Evolutionary conservation across 2,797 vertebrate genomes (phyloP), one percentile per base, ranked within the genome.

Genomic region (Tympanoctomys barrerae): DNA sequence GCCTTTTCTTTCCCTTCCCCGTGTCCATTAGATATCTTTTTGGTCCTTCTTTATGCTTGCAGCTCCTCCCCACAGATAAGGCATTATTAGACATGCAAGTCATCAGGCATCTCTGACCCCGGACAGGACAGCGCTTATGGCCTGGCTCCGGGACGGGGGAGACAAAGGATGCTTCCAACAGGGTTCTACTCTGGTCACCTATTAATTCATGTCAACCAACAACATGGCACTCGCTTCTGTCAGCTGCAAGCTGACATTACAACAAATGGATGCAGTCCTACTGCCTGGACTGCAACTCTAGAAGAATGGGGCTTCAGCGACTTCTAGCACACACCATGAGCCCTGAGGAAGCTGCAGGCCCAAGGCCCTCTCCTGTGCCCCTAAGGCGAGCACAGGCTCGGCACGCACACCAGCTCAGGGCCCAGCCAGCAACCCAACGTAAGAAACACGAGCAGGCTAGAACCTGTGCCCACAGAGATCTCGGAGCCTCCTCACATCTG

Each of bases 401-500:
- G 33, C 14, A 16, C 3, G 19, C 24, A 4, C 39, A 1, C n/a
- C 21, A 28, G 64, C 64, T n/a, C 64, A 14, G 64, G 31, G 2
- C 33, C 66, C 66, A n/a, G 33, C 14, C 33, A 7, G 33, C 66
- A 68, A n/a, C n/a, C 64, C 6, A 7, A 7, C 16, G 5, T 7
- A 14, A 68, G 31, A n/a, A 68, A 3, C 21, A 61, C 59, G 7
- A 54, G 14, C 54, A 57, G 54, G 54, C 16, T 14, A 57, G 54
- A 16, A 18, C 54, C 54, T 57, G 14, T 57, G 54, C 54, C 52
- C 16, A 7, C 59, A 54, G 39, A 54, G 22, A 78, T 80, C 52
- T 57, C 10, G 36, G 84, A 93, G 91, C 93, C 92, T 94, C 93
- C 11, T 39, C 52, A 61, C 24, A 66, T 87, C 52, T 84, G 57